Conservation (phyloP, 2,888 invertebrate genomes). For the Tenthredo amoena region DNA sequence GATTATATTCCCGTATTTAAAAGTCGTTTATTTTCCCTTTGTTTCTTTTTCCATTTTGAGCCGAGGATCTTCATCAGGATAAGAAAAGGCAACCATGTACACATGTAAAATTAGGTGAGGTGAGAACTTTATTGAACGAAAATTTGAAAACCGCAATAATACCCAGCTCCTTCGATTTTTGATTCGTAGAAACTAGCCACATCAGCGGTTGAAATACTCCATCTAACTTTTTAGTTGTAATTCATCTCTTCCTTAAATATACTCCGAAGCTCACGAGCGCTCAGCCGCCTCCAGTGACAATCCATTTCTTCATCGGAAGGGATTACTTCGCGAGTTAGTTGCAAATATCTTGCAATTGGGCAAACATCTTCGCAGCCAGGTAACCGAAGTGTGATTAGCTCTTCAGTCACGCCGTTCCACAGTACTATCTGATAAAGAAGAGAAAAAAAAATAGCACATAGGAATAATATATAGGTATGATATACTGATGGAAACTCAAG, state of each 20-base stretch:
- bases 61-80: neutral
- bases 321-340: conserved; percentile 22
- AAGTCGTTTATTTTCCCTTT: no score
- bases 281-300: conserved; percentile 35
- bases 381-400: conserved; percentile 20
- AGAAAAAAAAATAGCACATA: neutral
- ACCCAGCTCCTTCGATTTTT: neutral
- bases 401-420: conserved; percentile 32
- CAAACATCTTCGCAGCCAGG: conserved; percentile 39
- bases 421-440: neutral
- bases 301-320: conserved; percentile 32
- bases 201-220: neutral
- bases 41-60: neutral
- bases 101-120: neutral
- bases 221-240: neutral
- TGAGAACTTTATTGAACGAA: neutral
- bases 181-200: neutral
- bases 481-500: neutral
- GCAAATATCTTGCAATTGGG: conserved; percentile 32
- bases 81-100: neutral
- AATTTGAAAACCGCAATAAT: neutral
- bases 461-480: neutral
- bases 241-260: neutral
- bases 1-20: no score
- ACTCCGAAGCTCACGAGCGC: neutral